Conservation (phyloP, 2,888 invertebrate species). For the Timema cristinae region DNA sequence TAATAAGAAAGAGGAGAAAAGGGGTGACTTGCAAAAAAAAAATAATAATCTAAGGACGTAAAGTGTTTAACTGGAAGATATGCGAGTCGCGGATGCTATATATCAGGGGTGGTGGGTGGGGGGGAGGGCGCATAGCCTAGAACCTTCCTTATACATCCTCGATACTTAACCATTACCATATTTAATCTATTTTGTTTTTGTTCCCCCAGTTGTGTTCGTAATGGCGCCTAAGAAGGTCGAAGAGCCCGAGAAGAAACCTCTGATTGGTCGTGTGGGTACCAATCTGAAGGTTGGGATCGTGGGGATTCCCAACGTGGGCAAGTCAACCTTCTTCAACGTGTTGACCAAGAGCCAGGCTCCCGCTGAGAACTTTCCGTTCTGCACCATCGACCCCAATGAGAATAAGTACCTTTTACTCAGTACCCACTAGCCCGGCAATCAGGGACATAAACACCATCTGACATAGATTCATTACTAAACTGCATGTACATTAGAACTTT, state of each 20-base stretch:
- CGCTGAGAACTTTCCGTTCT: conserved; percentile 99
- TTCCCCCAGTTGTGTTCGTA: conserved; percentile 33
- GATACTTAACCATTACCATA: conserved; percentile 22
- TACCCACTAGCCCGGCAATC: too few species aligned
- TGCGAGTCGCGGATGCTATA: background rate
- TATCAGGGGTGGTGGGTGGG: conserved; percentile 1
- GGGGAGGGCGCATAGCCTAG: conserved; percentile 4
- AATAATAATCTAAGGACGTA: background rate
- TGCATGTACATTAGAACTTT: too few species aligned
- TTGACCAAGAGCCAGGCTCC: conserved; percentile 95
- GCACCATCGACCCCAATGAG: conserved; percentile 99
- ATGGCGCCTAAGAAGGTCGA: conserved; percentile 90
- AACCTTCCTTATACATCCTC: conserved; percentile 6
- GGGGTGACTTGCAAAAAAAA: conserved; percentile 16
- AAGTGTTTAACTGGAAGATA: conserved; percentile 9
- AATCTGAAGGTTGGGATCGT: conserved; percentile 96
- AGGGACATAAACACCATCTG: too few species aligned
- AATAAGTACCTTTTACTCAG: conserved; percentile 73
- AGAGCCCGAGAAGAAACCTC: conserved; percentile 80
- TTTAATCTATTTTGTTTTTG: conserved; percentile 18
- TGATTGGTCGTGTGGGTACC: conserved; percentile 93
- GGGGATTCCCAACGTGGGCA: conserved; percentile 96
- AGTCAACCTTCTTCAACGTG: conserved; percentile 99
- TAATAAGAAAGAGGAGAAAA: conserved; percentile 7
- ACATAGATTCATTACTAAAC: too few species aligned